phyloP scores from a whole-genome alignment of 2,113 vertebrate genomes.

The Daphoenositta chrysoptera region DNA sequence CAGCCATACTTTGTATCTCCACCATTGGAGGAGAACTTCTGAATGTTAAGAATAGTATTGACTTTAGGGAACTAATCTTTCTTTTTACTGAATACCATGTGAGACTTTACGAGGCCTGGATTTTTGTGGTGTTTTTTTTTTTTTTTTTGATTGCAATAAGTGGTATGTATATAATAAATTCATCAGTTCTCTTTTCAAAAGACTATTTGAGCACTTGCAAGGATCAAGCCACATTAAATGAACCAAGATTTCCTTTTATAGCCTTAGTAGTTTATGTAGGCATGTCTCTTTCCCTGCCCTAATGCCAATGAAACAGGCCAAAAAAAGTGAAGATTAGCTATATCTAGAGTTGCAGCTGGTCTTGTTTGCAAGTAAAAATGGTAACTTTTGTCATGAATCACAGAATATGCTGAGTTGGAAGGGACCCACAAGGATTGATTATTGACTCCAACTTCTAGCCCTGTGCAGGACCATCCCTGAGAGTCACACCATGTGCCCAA shows the following conservation, averaged over 20 bases:
- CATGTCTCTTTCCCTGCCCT: background rate
- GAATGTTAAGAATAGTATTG: background rate
- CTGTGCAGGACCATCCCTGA: background rate
- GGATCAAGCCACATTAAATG: background rate
- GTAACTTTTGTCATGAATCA: background rate
- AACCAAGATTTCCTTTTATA: background rate
- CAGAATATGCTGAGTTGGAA: background rate
- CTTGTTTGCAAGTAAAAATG: background rate
- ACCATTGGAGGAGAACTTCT: background rate
- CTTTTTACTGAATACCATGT: background rate
- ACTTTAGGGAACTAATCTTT: background rate
- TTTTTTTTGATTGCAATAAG: background rate
- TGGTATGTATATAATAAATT: background rate
- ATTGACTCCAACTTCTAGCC: background rate
- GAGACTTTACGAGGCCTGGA: background rate
- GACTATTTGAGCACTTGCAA: background rate
- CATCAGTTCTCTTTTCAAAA: background rate
- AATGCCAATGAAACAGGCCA: background rate
- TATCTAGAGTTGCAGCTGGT: background rate
- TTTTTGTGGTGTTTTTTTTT: too few relatives aligned
- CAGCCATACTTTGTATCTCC: background rate
- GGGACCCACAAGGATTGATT: background rate
- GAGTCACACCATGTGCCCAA: fast-evolving
- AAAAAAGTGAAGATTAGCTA: background rate
- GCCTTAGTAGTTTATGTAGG: background rate